Base-by-base conservation (phyloP, 1,140 invertebrate genomes). In the Pseudomyrmex pallidus region DNA sequence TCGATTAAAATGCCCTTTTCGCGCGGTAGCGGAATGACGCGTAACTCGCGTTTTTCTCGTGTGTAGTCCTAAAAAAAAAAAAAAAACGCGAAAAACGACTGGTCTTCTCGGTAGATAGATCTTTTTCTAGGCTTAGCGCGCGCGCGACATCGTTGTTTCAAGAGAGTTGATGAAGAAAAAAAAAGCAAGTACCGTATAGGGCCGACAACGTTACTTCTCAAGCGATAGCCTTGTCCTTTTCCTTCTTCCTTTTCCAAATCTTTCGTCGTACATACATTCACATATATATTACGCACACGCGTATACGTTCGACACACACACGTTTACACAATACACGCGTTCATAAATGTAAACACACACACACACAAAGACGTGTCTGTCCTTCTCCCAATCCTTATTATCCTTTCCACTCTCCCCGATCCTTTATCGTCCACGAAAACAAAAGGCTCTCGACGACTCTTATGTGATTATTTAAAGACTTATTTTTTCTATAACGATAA, bases 401-500 rank as follows among this genome's bases (percentile, higher is more conserved):
- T 50, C 20, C n/a, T 46, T 13, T 17, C 1, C 8, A 20, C 12
- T 1, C 35, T 5, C 9, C 44, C 9, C 44, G 35, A 35, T 48
- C 22, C 74, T 17, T 62, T 7, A 13, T 4, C 76, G 52, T 10
- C 13, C 63, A 67, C 64, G 35, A 35, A 35, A 35, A 35, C 4
- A 59, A 87, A 91, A 91, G 89, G 87, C 90, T 93, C 89, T 93
- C 89, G 90, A 88, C 85, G 85, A 91, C 90, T 93, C 89, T 94
- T 94, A 93, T 94, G 92, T 94, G 92, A 94, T 94, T 94, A 93
- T 94, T 94, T 93, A 93, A 94, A 94, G 93, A 94, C 93, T 94
- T 93, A 93, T 93, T 94, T 94, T 94, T 94, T 93, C 92, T 94
- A 94, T 94, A 93, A 93, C 76, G 88, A 91, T 92, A 92, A 35